Evolutionary conservation across 2,888 invertebrate genomes (phyloP).

Genomic region (Eupithecia subumbrata): DNA sequence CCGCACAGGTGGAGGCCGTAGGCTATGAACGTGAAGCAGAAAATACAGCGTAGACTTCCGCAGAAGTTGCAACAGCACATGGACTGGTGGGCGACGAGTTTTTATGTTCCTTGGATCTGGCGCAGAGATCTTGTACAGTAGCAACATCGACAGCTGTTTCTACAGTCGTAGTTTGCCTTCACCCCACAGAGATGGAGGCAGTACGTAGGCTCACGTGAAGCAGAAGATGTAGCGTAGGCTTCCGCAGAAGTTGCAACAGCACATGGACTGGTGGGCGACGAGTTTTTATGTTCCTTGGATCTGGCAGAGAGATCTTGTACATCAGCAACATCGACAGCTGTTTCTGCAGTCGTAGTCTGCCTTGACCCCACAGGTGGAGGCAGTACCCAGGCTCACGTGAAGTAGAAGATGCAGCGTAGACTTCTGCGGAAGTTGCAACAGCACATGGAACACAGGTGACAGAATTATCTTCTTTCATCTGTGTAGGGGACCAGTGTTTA

Average conservation of each 20-base stretch:
- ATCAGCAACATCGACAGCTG: constrained; percentile 14
- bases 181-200: constrained; percentile 51
- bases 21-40: constrained; percentile 50
- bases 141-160: constrained; percentile 16
- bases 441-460: constrained; percentile 47
- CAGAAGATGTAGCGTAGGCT: constrained; percentile 56
- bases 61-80: constrained; percentile 64
- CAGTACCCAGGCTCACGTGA: constrained; percentile 46
- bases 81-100: background rate
- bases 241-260: constrained; percentile 60
- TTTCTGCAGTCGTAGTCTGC: constrained; percentile 43
- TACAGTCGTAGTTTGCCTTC: constrained; percentile 47
- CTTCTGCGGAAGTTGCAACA: constrained; percentile 61
- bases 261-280: constrained; percentile 45
- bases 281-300: background rate
- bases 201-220: constrained; percentile 48
- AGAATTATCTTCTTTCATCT: too few relatives aligned
- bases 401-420: constrained; percentile 55
- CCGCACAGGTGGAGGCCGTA: constrained; percentile 52
- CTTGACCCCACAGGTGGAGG: constrained; percentile 51
- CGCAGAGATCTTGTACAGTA: background rate
- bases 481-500: background rate
- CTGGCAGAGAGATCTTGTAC: background rate
- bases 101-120: background rate
- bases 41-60: constrained; percentile 55